phyloP scores from a whole-genome alignment of 2,888 invertebrate species.

The Brachycybe producta region DNA sequence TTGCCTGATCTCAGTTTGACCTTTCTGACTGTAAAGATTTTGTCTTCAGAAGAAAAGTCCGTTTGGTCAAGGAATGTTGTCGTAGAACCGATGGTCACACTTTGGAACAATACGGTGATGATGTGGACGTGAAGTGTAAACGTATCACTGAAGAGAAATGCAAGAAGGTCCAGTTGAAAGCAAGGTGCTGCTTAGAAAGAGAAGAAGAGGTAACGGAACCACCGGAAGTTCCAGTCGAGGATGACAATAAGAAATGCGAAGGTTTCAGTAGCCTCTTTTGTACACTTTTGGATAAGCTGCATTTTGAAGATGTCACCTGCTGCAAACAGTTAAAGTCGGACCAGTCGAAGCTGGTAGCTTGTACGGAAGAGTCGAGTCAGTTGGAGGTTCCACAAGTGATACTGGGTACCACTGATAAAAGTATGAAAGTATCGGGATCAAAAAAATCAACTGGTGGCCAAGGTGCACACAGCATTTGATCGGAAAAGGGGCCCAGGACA shows the following conservation, averaged over 20 bases:
- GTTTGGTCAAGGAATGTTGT: slow-evolving; percentile 4
- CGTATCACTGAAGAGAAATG: slow-evolving; percentile 8
- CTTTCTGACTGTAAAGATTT: slow-evolving; percentile 11
- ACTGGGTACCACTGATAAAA: no score
- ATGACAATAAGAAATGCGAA: neutral
- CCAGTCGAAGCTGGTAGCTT: no score
- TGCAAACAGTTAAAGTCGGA: no score
- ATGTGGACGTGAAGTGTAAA: neutral
- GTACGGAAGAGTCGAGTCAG: no score
- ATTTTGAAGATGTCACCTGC: neutral
- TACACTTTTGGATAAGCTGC: neutral
- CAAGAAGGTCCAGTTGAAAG: slow-evolving; percentile 1
- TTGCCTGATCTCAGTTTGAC: slow-evolving; percentile 3
- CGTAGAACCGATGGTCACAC: neutral
- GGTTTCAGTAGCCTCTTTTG: neutral
- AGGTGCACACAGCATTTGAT: no score
- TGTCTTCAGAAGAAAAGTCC: neutral
- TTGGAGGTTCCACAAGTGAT: no score
- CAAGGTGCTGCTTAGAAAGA: neutral
- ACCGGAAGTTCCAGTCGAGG: no score
- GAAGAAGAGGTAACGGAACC: neutral
- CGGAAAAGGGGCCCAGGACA: no score
- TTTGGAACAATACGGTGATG: neutral
- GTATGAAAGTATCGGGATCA: no score
- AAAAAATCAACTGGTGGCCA: no score